Evolutionary conservation across 2,888 invertebrate genomes (phyloP), one percentile per base, ranked within the genome.

Genomic region (Caenorhabditis auriculariae): DNA sequence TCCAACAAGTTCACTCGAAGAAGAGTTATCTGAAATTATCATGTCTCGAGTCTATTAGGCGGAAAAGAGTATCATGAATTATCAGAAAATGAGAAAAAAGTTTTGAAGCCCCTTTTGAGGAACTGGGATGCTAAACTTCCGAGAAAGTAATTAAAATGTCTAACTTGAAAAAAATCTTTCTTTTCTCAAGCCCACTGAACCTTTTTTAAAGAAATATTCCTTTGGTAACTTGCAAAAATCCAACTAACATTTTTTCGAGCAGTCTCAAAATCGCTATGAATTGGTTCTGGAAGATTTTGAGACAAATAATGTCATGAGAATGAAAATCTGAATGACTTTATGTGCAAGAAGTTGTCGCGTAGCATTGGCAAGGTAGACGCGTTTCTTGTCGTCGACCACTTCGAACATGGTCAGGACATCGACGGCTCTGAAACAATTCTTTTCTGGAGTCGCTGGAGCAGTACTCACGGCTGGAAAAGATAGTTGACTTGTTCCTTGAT

Each of bases 341-440:
- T 62, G 86, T 0, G 90, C 87, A 54, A 93, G 87, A 41, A 91
- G 85, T 80, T 93, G 92, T 60, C 89, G 88, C 21, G 88, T 87
- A 6, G 88, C 87, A 69, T 90, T 89, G 0, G 87, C 86, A 32
- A 89, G 78, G 38, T 83, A 51, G 6, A 45, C 42, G 7, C 71
- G 44, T 42, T 50, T 42, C 17, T 49, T 57, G 6, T 47, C 57
- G 24, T 64, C 62, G 12, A 48, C 50, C 39, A 72, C 37, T 24
- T 82, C 81, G 72, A 87, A 87, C 55, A 82, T 74, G 0, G 87
- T 87, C 0, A 89, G 76, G 65, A 88, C 87, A 74, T 90, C 88
- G 12, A 92, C 83, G 79, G 91, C n/a, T n/a, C 9, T 32, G 9
- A 32, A 32, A 32, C 9, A 32, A 32, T 32, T n/a, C 35, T 12